Conservation (phyloP, 2,113 vertebrate genomes). For the Struthidea cinerea region DNA sequence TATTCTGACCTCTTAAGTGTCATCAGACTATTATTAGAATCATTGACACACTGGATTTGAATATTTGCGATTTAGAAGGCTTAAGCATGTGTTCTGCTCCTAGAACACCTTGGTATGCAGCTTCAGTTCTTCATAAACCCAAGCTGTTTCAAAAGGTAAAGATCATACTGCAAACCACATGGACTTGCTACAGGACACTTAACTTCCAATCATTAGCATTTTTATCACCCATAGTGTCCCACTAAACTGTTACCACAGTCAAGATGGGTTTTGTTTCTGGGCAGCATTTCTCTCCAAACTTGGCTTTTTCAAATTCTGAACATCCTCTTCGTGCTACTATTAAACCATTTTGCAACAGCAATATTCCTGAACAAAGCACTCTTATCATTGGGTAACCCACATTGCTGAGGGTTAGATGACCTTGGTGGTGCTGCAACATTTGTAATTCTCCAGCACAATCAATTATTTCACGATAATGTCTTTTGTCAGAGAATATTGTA, state of each 20-base stretch:
- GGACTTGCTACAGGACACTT: background rate
- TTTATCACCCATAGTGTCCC: background rate
- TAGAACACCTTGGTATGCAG: background rate
- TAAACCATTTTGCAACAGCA: background rate
- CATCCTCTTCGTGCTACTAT: background rate
- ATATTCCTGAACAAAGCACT: slow-evolving; percentile 26
- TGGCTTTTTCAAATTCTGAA: background rate
- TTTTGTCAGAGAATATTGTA: slow-evolving; percentile 20
- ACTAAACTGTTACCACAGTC: background rate
- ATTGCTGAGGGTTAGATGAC: slow-evolving; percentile 5
- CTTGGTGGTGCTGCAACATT: slow-evolving; percentile 1
- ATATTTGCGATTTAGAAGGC: background rate
- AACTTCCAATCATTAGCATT: background rate
- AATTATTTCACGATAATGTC: background rate
- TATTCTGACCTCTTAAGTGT: background rate
- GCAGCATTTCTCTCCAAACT: background rate
- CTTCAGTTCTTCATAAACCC: background rate
- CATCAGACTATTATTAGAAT: background rate
- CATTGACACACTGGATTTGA: background rate
- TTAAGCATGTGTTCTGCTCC: background rate
- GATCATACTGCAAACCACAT: background rate
- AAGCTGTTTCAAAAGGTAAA: background rate
- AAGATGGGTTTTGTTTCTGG: background rate
- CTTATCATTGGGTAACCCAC: background rate
- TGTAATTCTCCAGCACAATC: slow-evolving; percentile 37